Percentiles rank a stretch among this genome's conserved stretches.
Evolutionary conservation across 2,113 vertebrate species (phyloP).

Genomic region (Pomatostomus ruficeps): DNA sequence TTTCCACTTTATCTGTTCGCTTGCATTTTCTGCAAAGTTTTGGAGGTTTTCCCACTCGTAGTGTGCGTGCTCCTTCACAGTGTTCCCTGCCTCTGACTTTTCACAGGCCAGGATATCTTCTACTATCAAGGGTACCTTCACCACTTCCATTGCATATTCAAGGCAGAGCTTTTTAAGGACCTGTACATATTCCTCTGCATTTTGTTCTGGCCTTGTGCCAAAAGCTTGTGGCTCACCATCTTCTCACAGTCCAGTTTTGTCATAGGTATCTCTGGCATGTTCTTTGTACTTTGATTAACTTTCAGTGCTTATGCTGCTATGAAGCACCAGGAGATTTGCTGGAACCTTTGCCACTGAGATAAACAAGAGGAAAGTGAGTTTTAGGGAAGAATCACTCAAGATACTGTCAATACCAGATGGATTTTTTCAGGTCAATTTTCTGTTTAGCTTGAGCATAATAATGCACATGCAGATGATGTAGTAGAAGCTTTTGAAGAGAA

Average conservation of each 20-base stretch:
- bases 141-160: neutral
- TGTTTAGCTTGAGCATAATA: neutral
- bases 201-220: neutral
- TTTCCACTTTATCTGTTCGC: neutral
- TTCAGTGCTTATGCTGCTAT: neutral
- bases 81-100: neutral
- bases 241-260: neutral
- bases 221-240: neutral
- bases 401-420: neutral
- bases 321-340: neutral
- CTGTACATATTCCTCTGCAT: neutral
- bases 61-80: rapidly evolving
- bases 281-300: neutral
- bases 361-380: neutral
- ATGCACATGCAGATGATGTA: neutral
- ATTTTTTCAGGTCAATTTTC: neutral
- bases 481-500: neutral
- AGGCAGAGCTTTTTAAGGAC: neutral
- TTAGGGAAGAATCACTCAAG: neutral
- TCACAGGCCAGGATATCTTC: neutral
- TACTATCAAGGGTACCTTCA: neutral
- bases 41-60: neutral
- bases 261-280: neutral
- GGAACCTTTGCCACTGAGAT: neutral
- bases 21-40: neutral